Conservation (phyloP, 2,888 invertebrate species). For the Graphium colonna region DNA sequence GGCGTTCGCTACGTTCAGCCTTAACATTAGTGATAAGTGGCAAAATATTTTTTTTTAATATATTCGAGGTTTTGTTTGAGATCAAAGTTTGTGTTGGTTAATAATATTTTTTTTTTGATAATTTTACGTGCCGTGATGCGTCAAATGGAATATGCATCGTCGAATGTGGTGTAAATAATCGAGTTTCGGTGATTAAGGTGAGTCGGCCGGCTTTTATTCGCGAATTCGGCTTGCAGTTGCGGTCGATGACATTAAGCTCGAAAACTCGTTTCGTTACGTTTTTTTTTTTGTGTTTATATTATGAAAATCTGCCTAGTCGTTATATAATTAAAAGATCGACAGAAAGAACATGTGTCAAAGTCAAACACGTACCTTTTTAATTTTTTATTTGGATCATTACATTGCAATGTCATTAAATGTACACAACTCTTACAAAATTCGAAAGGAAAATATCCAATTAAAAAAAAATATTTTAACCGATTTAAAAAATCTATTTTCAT, state of each 20-base stretch:
- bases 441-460: too few relatives aligned
- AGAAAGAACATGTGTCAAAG: neutral
- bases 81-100: slow-evolving; percentile 29
- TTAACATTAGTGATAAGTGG: neutral
- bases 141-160: slow-evolving; percentile 46
- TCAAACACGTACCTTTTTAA: neutral
- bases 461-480: too few relatives aligned
- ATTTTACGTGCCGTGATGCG: slow-evolving; percentile 60
- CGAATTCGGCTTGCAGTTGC: slow-evolving; percentile 28
- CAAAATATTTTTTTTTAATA: slow-evolving; percentile 37
- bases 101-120: slow-evolving; percentile 25
- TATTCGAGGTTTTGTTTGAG: slow-evolving; percentile 24
- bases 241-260: slow-evolving; percentile 51
- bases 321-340: too few relatives aligned
- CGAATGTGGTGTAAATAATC: slow-evolving; percentile 54
- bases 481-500: too few relatives aligned
- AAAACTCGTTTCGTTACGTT: slow-evolving; percentile 13
- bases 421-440: too few relatives aligned
- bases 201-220: slow-evolving; percentile 42
- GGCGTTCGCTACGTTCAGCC: neutral
- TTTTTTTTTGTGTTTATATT: neutral
- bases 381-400: too few relatives aligned
- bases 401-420: too few relatives aligned
- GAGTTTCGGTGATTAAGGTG: slow-evolving; percentile 64
- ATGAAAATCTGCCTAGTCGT: neutral